Conservation (phyloP, 2,888 invertebrate genomes). For the Ectemnius continuus region DNA sequence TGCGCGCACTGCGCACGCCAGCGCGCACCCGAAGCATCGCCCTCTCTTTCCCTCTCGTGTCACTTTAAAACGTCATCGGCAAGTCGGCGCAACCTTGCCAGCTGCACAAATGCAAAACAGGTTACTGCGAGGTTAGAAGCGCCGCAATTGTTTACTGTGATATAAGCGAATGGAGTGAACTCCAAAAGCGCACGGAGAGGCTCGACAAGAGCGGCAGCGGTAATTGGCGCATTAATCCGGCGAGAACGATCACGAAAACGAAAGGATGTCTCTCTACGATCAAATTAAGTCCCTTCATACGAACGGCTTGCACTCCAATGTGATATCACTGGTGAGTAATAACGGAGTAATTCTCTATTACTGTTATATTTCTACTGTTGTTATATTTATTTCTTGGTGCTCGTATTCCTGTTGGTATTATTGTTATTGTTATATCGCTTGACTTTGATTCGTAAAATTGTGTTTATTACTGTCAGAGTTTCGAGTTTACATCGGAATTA, state of each 20-base stretch:
- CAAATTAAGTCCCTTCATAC: constrained; percentile 86
- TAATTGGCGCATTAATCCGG: too few relatives aligned
- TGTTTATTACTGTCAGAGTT: too few relatives aligned
- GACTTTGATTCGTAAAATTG: background rate
- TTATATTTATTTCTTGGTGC: background rate
- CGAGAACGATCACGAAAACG: constrained; percentile 12
- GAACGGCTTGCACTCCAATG: constrained; percentile 85
- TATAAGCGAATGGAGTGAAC: background rate
- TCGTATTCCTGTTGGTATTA: constrained; percentile 6
- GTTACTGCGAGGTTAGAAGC: constrained; percentile 16
- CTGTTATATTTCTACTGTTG: constrained; percentile 14
- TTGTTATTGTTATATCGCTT: constrained; percentile 1
- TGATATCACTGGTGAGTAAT: constrained; percentile 83
- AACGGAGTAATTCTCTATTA: background rate
- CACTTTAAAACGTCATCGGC: too few relatives aligned
- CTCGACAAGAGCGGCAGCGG: too few relatives aligned
- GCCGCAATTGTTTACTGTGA: constrained; percentile 5
- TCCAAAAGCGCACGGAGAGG: too few relatives aligned
- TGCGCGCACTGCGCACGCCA: too few relatives aligned
- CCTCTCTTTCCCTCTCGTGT: too few relatives aligned
- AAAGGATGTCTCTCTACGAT: constrained; percentile 82
- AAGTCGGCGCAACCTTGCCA: too few relatives aligned
- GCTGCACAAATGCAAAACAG: background rate
- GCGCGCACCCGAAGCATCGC: too few relatives aligned
- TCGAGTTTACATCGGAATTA: too few relatives aligned